Evolutionary conservation across 2,888 invertebrate genomes (phyloP).

Genomic region (Eretmocerus hayati): DNA sequence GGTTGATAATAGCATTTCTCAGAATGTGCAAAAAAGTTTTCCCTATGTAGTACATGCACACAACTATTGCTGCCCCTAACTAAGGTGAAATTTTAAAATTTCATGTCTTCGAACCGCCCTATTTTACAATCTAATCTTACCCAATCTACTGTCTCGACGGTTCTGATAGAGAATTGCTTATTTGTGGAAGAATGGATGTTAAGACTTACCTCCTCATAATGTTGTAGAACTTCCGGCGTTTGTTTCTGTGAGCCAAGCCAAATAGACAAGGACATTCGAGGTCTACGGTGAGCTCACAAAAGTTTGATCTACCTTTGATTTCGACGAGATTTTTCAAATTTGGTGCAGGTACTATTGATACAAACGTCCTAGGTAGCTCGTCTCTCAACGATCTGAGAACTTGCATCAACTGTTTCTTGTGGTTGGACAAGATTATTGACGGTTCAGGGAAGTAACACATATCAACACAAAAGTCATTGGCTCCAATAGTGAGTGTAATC

Average conservation of each 20-base stretch:
- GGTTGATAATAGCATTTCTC: no score
- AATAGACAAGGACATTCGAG: slow-evolving; percentile 56
- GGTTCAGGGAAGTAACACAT: slow-evolving; percentile 50
- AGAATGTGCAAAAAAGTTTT: no score
- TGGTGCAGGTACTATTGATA: slow-evolving; percentile 52
- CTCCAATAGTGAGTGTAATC: slow-evolving; percentile 54
- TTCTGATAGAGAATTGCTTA: no score
- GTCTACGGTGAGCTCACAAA: slow-evolving; percentile 46
- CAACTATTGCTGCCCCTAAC: no score
- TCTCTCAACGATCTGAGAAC: slow-evolving; percentile 51
- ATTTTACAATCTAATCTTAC: no score
- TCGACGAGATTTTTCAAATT: slow-evolving; percentile 45
- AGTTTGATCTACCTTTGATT: slow-evolving; percentile 36
- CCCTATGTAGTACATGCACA: no score
- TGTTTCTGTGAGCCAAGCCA: slow-evolving; percentile 38
- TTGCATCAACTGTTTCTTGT: slow-evolving; percentile 48
- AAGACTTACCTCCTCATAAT: slow-evolving; percentile 45
- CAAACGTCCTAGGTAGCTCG: slow-evolving; percentile 55
- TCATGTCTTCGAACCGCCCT: no score
- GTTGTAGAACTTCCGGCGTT: slow-evolving; percentile 40
- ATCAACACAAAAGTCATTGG: slow-evolving; percentile 57
- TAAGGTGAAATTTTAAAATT: no score
- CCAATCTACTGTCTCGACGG: no score
- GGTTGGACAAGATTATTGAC: slow-evolving; percentile 44
- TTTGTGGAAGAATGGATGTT: no score